Base-by-base conservation (phyloP, 1,140 invertebrate genomes). In the Drosophila auraria region DNA sequence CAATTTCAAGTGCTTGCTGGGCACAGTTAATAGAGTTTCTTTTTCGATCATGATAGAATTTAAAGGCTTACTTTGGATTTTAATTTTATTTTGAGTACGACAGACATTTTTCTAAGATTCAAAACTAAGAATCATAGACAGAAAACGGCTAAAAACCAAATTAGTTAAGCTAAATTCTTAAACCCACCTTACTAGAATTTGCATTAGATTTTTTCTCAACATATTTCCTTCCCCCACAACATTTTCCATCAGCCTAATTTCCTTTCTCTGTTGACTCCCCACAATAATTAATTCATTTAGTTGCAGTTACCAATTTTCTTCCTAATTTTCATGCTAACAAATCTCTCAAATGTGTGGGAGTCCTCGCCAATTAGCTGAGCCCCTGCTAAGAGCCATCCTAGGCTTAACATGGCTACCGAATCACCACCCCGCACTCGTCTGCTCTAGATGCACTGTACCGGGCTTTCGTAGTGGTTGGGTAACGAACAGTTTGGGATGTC, bases 271-370 rank as follows among this genome's bases (percentile, higher is more conserved):
- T 15, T 33, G 12, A 14, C 12, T 54, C 9, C 20, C 36, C 38
- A 25, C 17, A 36, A 69, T 70, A 74, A 74, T 73, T 73, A 73
- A 73, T 73, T 73, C 25, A 73, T 73, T 66, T 60, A 51, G 53
- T 51, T 59, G 54, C 36, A 47, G n/a, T 23, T 25, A 14, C 70
- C 47, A 72, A 44, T 60, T 73, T 73, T 53, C 20, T 33, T 38
- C 1, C 47, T 61, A 51, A 51, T 73, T 73, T 72, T 53, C 36
- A 45, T 23, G 38, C 47, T 20, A 59, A 72, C 54, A 60, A 73
- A 60, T 72, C 70, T 72, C 54, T 73, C 68, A 53, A 72, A 72
- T 73, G 70, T 73, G 38, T 60, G 45, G 68, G 69, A 53, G 38
- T 73, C 54, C 47, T 30, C 40, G 30, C 45, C 68, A 73, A 73